Evolutionary conservation across 2,113 vertebrate species (phyloP), one percentile per base, ranked within the genome.

Genomic region (Seriola rivoliana): DNA sequence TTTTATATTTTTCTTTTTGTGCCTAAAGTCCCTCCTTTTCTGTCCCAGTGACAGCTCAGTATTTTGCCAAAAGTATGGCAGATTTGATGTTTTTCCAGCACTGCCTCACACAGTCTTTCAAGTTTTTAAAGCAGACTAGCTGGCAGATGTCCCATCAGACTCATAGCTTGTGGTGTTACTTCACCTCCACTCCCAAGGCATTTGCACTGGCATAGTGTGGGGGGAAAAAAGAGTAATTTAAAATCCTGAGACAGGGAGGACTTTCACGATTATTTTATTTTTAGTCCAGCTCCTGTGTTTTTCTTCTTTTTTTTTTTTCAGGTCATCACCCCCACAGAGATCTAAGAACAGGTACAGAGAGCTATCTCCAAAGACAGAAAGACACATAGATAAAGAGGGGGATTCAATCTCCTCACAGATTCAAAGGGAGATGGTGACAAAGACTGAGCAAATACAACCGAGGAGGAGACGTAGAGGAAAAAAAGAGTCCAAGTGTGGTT

Each of bases 221-320:
- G 17, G 54, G 36, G 5, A 23, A 55, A 50, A 75, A 32, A 50
- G 23, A 29, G 60, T 60, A 32, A 66, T 88, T 48, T 80, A n/a
- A 64, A 74, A 75, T 78, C 60, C 64, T 71, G 25, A 57, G 44
- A 67, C 32, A 59, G 32, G 62, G 71, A 62, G 74, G 52, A 34
- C 59, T 78, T 77, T 90, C 44, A 76, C 52, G 8, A 60, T 73
- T 70, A 64, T 80, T 78, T 84, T 94, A 88, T 93, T 93, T 92
- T 91, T 88, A 90, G 85, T 80, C 16, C 8, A 19, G 52, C 40
- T 52, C 44, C 55, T 50, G 1, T 50, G 1, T 4, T 19, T 50
- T 50, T 17, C 10, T 42, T 42, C 16, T 55, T 17, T 55, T 52
- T 40, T 59, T 67, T 85, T 78, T 79, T 44, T 25, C 42, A 73